Base-by-base conservation (phyloP, 2,888 invertebrate species). In the Lottia scabra region DNA sequence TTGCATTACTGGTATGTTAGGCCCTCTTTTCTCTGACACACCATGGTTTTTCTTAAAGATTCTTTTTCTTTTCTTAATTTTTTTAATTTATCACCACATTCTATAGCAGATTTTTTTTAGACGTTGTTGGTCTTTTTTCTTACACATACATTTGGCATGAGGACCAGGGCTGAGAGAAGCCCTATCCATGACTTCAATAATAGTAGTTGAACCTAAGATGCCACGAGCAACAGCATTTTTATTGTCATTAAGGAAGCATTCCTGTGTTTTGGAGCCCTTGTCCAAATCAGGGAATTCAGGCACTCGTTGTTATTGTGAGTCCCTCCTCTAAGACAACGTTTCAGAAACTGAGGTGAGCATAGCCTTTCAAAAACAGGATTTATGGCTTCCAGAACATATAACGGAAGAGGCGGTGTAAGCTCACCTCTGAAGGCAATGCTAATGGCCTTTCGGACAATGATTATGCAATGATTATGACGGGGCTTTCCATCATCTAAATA, bases 181-280 rank as follows among this genome's bases (percentile, higher is more conserved):
- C 46, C 0, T 46, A n/a, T 46, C 13, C 10, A 13, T 46, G 0
- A 46, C n/a, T 3, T 8, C 46, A 46, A 10, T 46, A 16, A 46
- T 46, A 46, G 46, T 46, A 5, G 46, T 46, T 46, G 46, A 65
- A 15, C 13, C 43, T 26, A 38, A 16, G 15, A 65, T 65, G 26
- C 65, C 5, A 4, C 65, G 2, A 30, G 43, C 10, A 16, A 5
- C 65, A 38, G 65, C 65, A 65, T 12, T 65, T 38, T 38, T 23
- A 65, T 65, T 15, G 65, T 30, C 30, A 30, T 13, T 2, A 65
- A n/a, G 1, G 27, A 8, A 30, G 65, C 65, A n/a, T 12, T 30
- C 38, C 30, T 65, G 26, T 26, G 38, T 30, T 65, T 65, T 10
- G 65, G 65, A 27, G 65, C 65, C 38, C 65, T 27, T 65, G 65